Conservation (phyloP, 2,888 invertebrate species). For the Ophonus ardosiacus region DNA sequence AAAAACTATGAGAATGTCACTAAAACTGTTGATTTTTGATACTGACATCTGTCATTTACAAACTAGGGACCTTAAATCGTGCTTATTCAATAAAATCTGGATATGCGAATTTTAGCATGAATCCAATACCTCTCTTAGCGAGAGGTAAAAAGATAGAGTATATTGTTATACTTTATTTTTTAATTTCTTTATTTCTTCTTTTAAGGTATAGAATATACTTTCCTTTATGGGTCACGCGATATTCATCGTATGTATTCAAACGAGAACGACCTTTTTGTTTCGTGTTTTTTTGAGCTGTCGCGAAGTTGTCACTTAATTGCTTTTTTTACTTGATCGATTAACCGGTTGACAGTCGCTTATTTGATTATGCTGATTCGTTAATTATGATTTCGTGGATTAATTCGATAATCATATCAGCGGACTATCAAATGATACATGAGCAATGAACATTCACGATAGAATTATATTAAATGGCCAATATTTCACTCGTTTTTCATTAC, state of each 20-base stretch:
- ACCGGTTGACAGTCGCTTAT: constrained; percentile 23
- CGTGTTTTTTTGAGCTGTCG: constrained; percentile 1
- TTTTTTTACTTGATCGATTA: constrained; percentile 24
- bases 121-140: no score
- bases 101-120: no score
- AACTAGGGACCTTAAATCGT: no score
- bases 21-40: no score
- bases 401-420: constrained; percentile 4
- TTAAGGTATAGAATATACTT: background rate
- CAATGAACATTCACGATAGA: background rate
- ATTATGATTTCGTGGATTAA: constrained; percentile 14
- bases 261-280: background rate
- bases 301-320: constrained; percentile 12
- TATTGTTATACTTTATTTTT: no score
- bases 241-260: background rate
- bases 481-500: background rate
- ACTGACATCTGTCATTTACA: no score
- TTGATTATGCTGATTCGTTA: constrained; percentile 34
- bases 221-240: background rate
- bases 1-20: no score
- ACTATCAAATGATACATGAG: constrained; percentile 11
- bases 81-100: no score
- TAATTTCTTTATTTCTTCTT: no score
- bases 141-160: no score
- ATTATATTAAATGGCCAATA: background rate